Percentiles rank a stretch among this genome's conserved stretches.
Evolutionary conservation across 2,888 invertebrate species (phyloP).

Genomic region (Nezara viridula): DNA sequence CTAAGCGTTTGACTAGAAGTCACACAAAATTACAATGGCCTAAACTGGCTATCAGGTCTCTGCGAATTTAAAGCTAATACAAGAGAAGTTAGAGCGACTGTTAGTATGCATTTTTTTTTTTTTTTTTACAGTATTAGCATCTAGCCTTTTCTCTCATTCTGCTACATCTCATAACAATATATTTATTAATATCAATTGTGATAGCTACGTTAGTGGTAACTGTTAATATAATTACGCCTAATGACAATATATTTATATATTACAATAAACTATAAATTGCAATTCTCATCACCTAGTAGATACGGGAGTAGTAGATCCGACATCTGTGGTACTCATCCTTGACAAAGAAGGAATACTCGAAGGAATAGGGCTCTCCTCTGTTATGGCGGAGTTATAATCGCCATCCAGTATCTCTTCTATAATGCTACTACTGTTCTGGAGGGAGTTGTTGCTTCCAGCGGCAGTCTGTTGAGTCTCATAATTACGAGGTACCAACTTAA

Average conservation of each 20-base stretch:
- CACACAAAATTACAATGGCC: not conserved
- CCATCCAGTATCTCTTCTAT: slow-evolving; percentile 3
- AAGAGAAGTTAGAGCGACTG: not conserved
- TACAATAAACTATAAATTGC: not conserved
- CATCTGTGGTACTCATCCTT: slow-evolving; percentile 60
- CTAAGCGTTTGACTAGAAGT: slow-evolving; percentile 29
- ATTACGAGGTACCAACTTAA: slow-evolving; percentile 62
- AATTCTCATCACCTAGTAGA: slow-evolving; percentile 59
- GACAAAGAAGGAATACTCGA: slow-evolving; percentile 63
- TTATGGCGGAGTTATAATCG: not conserved
- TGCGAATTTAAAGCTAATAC: not conserved
- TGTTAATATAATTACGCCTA: not conserved
- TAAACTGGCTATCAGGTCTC: not conserved
- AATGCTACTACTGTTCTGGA: not conserved
- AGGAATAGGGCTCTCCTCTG: slow-evolving; percentile 55
- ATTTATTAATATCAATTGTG: not conserved
- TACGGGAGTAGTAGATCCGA: slow-evolving; percentile 49
- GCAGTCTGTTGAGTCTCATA: not conserved
- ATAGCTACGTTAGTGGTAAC: not conserved
- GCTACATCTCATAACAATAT: not conserved
- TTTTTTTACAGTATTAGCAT: not conserved
- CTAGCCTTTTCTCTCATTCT: not conserved
- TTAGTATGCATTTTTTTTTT: not conserved
- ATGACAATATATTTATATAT: slow-evolving; percentile 6
- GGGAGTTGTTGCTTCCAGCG: slow-evolving; percentile 1